Evolutionary conservation across 1,140 invertebrate genomes (phyloP), one percentile per base, ranked within the genome.

Genomic region (Pseudomyrmex dendroicus): DNA sequence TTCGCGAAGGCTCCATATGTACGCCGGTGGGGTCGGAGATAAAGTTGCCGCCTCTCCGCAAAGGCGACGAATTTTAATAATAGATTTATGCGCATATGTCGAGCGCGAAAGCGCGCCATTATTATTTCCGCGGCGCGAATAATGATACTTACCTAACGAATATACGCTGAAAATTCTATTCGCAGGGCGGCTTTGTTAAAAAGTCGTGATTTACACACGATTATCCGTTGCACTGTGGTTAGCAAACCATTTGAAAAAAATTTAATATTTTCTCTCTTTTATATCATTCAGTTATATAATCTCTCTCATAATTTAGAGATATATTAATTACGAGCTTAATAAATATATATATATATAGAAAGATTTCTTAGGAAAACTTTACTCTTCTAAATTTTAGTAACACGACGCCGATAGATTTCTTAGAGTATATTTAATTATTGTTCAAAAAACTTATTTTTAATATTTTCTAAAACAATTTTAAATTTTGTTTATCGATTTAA

Each of bases 61-160:
- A 94, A 93, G 89, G 85, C 78, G 73, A 85, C 64, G 80, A 91
- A 94, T 94, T 92, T 94, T 91, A 92, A 94, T 94, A 94, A 94
- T 93, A 90, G 92, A 94, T 94, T 94, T 94, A 94, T 94, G 93
- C 93, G 91, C 93, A 94, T 94, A 94, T 93, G 92, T 91, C 92
- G 84, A 91, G 80, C 57, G 73, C 56, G 25, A 62, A 54, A 5
- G 52, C 63, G 25, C 66, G 62, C 59, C 88, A 84, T 91, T 87
- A 90, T 91, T 90, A 90, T 90, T 90, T 89, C 77, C 50, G 20
- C 68, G 44, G 7, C 13, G 50, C 22, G 83, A 48, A 82, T 85
- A 88, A 87, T 76, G 66, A 73, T 82, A n/a, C 54, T 80, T 72
- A 72, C 44, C 56, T 35, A 48, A 61, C 35, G 7, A 50, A 59